These are phyloP conservation scores for Acholoe squamosa DNA, from an alignment of 2,888 invertebrate species.

Conservation along the genomic window DNA sequence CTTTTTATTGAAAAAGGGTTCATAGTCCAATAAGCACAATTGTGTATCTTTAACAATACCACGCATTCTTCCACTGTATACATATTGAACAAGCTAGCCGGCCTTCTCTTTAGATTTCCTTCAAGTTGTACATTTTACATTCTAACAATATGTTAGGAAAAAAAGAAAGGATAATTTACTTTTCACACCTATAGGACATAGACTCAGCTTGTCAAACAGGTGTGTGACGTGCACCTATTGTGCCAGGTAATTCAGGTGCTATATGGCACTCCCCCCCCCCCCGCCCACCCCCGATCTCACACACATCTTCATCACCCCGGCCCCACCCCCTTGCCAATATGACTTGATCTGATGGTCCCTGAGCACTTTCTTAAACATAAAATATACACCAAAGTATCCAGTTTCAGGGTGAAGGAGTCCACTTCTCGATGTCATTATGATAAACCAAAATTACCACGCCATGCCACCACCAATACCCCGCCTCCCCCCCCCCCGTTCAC, in stretches of 20 bases:
- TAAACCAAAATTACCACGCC: neutral
- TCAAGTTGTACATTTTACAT: no score
- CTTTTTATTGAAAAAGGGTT: no score
- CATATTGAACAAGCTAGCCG: no score
- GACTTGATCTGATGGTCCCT: neutral
- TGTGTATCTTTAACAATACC: no score
- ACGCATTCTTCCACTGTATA: no score
- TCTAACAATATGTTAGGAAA: no score
- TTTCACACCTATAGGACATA: neutral
- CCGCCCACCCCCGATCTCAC: neutral
- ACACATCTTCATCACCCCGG: no score
- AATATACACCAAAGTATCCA: no score
- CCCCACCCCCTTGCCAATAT: neutral
- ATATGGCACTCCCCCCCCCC: neutral
- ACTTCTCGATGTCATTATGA: neutral
- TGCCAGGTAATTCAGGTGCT: neutral
- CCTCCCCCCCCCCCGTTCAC: no score
- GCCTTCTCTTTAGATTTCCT: no score
- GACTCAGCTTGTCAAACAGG: neutral
- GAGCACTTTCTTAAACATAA: neutral
- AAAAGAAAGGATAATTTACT: no score
- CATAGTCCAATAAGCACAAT: no score
- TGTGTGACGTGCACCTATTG: constrained; percentile 1
- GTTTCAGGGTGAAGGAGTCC: neutral
- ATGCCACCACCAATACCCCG: neutral